Conservation (phyloP, 2,888 invertebrate genomes). For the Agrotis puta region DNA sequence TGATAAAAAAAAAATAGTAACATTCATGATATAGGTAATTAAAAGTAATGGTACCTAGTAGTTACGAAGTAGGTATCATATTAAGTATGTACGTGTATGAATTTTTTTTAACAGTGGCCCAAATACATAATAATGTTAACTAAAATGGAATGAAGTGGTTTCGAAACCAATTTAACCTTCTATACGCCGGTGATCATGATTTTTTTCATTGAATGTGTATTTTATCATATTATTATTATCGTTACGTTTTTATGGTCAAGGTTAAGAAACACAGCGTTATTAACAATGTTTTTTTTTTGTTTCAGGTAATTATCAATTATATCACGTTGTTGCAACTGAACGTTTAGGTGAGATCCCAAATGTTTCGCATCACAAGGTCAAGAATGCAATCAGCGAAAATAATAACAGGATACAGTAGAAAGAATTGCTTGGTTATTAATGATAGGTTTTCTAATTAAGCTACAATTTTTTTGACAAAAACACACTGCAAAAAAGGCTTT, state of each 20-base stretch:
- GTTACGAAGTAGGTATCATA: constrained; percentile 1
- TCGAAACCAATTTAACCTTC: constrained; percentile 84
- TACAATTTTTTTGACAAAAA: constrained; percentile 33
- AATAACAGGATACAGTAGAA: constrained; percentile 8
- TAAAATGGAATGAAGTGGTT: constrained; percentile 79
- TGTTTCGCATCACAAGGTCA: constrained; percentile 23
- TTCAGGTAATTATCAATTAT: constrained; percentile 82
- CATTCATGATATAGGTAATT: neutral
- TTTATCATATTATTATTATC: constrained; percentile 55
- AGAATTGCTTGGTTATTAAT: constrained; percentile 12
- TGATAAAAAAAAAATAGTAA: too few species aligned
- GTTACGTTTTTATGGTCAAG: constrained; percentile 62
- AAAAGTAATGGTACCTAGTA: constrained; percentile 20
- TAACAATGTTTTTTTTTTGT: constrained; percentile 75
- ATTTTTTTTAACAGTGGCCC: constrained; percentile 82
- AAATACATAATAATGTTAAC: constrained; percentile 82
- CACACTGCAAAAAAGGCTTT: constrained; percentile 5
- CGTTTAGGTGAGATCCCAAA: constrained; percentile 80
- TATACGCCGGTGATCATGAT: constrained; percentile 74
- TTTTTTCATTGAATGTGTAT: constrained; percentile 71
- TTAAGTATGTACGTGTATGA: constrained; percentile 51
- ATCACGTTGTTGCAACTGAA: constrained; percentile 66
- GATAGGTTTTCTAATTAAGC: constrained; percentile 29
- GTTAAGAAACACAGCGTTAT: constrained; percentile 58
- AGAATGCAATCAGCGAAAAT: constrained; percentile 40